Evolutionary conservation across 2,888 invertebrate genomes (phyloP).

Genomic region (Tricholauxania praeusta): DNA sequence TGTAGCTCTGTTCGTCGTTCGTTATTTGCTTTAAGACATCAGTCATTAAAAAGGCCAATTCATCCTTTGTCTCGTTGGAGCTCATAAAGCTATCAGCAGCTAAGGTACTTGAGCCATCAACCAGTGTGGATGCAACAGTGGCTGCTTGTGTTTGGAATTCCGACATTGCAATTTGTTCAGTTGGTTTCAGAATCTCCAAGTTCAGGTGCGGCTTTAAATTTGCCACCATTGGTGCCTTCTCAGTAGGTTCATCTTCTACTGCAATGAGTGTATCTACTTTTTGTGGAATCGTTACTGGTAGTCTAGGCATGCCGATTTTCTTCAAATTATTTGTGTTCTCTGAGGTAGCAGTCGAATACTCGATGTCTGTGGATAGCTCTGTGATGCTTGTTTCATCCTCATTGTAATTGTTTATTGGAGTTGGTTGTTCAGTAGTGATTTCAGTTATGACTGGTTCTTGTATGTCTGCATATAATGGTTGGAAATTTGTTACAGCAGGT

Average conservation of each 20-base stretch:
- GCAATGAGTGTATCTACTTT: constrained; percentile 49
- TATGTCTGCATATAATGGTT: constrained; percentile 51
- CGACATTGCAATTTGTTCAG: constrained; percentile 61
- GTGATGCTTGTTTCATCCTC: constrained; percentile 31
- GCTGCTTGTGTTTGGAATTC: constrained; percentile 66
- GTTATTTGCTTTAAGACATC: constrained; percentile 65
- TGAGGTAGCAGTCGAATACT: background rate
- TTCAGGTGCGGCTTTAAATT: constrained; percentile 58
- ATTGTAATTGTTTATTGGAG: constrained; percentile 19
- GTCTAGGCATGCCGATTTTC: constrained; percentile 13
- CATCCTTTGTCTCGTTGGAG: constrained; percentile 61
- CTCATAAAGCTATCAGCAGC: constrained; percentile 52
- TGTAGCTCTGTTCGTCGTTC: constrained; percentile 42
- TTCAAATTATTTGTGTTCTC: background rate
- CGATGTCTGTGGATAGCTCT: background rate
- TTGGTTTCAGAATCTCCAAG: constrained; percentile 54
- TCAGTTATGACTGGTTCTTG: constrained; percentile 52
- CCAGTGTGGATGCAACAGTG: constrained; percentile 65
- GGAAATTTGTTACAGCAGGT: constrained; percentile 44
- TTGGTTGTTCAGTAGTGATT: constrained; percentile 44
- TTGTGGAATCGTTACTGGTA: constrained; percentile 51
- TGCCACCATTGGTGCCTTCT: constrained; percentile 53
- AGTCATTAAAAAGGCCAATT: constrained; percentile 63
- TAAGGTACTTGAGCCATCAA: constrained; percentile 57
- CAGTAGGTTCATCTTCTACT: constrained; percentile 44